Percentiles rank a stretch among this genome's conserved stretches.
phyloP scores from a whole-genome alignment of 2,113 vertebrate genomes.

The Sphyrna mokarran region DNA sequence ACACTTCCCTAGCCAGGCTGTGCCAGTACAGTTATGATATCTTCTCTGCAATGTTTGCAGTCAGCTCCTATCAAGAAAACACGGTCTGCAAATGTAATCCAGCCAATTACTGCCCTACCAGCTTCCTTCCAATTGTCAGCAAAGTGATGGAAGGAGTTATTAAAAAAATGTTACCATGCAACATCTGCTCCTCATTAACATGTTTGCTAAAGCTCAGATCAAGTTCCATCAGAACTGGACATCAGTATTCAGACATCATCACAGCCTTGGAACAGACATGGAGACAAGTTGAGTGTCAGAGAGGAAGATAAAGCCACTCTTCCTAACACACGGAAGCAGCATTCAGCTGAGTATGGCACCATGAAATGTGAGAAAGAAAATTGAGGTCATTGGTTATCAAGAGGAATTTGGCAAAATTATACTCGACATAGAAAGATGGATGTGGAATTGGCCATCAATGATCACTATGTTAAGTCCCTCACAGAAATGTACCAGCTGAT shows the following conservation, averaged over 20 bases:
- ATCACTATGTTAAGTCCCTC: not conserved
- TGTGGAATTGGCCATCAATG: not conserved
- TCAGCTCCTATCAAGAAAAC: not conserved
- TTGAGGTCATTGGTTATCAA: not conserved
- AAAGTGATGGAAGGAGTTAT: not conserved
- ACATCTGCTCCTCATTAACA: no score
- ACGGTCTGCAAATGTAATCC: not conserved
- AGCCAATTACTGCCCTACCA: not conserved
- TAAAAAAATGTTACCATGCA: not conserved
- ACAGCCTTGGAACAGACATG: not conserved
- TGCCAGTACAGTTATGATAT: not conserved
- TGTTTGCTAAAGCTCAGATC: not conserved
- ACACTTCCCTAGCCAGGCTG: not conserved
- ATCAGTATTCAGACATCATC: not conserved
- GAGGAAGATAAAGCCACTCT: not conserved
- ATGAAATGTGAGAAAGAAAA: not conserved
- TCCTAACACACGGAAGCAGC: not conserved
- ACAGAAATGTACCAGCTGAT: no score
- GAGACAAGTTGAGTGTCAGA: not conserved
- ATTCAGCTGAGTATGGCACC: not conserved
- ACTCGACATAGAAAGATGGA: not conserved
- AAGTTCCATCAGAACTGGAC: not conserved
- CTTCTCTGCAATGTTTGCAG: not conserved
- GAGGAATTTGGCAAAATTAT: not conserved
- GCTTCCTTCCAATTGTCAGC: not conserved